Percentiles rank a stretch among this genome's conserved stretches.
Conservation (phyloP, 2,888 invertebrate genomes). For the Patella pellucida region DNA sequence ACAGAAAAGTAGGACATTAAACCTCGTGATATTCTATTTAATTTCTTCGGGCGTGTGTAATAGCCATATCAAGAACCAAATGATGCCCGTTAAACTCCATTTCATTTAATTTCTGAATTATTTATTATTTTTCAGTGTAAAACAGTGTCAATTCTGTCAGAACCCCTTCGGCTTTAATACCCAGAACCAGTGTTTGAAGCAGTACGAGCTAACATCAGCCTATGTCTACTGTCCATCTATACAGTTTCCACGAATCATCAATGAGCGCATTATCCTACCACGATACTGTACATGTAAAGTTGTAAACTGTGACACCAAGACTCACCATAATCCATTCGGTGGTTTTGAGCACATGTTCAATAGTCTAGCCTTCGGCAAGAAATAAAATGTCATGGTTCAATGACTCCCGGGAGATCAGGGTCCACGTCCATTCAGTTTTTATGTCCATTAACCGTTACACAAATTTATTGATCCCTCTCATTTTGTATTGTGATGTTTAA, state of each 20-base stretch:
- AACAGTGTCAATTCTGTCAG: background rate
- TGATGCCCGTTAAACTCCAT: too few relatives aligned
- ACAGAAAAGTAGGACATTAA: too few relatives aligned
- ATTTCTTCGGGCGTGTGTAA: too few relatives aligned
- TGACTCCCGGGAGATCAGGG: too few relatives aligned
- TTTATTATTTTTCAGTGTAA: background rate
- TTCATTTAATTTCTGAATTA: background rate
- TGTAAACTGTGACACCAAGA: background rate
- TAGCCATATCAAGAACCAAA: too few relatives aligned
- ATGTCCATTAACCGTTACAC: too few relatives aligned
- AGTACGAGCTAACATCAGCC: background rate
- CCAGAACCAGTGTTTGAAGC: constrained; percentile 2
- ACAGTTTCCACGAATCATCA: background rate
- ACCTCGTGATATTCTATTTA: too few relatives aligned
- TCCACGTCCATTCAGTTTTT: too few relatives aligned
- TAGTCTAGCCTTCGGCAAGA: background rate
- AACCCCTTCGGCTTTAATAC: constrained; percentile 1
- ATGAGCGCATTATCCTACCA: background rate
- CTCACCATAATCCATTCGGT: background rate
- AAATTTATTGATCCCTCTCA: too few relatives aligned
- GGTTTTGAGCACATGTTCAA: background rate
- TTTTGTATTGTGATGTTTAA: too few relatives aligned
- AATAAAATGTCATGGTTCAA: background rate
- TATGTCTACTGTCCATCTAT: background rate
- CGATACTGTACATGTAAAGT: constrained; percentile 3